Evolutionary conservation across 53 echinoderm and acorn worm genomes (phyloP).

Genomic region (Crossaster papposus): DNA sequence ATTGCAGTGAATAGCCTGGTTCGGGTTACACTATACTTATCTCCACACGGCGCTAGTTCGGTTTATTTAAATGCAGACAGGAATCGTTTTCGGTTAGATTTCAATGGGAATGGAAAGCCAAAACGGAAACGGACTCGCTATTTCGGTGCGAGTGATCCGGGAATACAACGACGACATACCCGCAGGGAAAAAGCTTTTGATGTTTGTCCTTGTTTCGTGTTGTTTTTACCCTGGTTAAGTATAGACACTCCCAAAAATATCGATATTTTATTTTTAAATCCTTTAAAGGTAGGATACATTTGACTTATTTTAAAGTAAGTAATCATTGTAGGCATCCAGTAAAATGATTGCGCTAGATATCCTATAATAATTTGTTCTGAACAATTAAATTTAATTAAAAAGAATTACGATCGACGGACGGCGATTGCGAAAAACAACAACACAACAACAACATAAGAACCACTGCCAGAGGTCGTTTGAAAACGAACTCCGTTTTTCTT

Average conservation of each 20-base stretch:
- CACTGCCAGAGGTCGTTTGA: too few species aligned
- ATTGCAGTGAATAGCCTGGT: neutral
- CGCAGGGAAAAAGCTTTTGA: neutral
- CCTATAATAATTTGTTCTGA: too few species aligned
- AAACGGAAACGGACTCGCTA: neutral
- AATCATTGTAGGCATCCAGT: too few species aligned
- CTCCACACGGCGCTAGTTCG: neutral
- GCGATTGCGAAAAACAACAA: too few species aligned
- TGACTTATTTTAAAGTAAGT: too few species aligned
- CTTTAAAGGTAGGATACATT: too few species aligned
- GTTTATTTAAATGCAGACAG: constrained; percentile 11
- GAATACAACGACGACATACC: constrained; percentile 11
- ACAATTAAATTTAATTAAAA: too few species aligned
- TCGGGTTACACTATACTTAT: constrained; percentile 23
- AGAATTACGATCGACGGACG: too few species aligned
- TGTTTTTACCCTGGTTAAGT: neutral
- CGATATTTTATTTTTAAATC: constrained; percentile 20
- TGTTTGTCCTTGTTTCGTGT: neutral
- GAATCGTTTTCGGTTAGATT: neutral
- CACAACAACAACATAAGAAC: too few species aligned
- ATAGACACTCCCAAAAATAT: neutral
- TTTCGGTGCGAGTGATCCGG: neutral
- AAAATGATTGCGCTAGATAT: too few species aligned
- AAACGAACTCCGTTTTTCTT: too few species aligned
- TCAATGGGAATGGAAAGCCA: neutral